Evolutionary conservation across 2,888 invertebrate species (phyloP), one percentile per base, ranked within the genome.

Genomic region (Protodeltote pygarga): DNA sequence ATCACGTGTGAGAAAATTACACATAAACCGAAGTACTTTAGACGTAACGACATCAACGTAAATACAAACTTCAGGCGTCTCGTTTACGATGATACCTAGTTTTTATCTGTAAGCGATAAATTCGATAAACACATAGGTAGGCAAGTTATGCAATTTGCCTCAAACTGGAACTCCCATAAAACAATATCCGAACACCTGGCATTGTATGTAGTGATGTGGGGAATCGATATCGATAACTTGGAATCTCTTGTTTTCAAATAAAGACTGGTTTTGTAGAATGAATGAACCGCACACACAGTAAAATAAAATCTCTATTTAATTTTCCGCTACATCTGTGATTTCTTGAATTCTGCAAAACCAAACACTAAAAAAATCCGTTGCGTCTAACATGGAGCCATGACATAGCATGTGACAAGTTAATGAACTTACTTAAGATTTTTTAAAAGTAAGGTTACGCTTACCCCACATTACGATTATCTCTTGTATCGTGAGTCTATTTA

Each of bases 111-210:
- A 21, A 23, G 13, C 20, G 13, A 17, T 51, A 37, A 31, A 17
- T 48, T 62, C 55, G 42, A 60, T 65, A 63, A 63, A 62, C 62
- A 55, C 52, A 45, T 51, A 42, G 49, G 40, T 41, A 40, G 45
- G 51, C 35, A 70, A 72, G 57, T 70, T 65, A 38, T 51, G 50
- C 58, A 63, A 62, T 73, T 60, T 46, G 24, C 47, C 63, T 65
- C 50, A 60, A 63, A 67, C 54, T 61, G 46, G 60, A 53, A 74
- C 63, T 65, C 45, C 57, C 59, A 69, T 79, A 77, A 75, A 78
- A 71, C 68, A 68, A 71, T 70, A 73, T 75, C 60, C 62, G 60
- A 48, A 45, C 77, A 78, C 74, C 77, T 78, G 73, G 52, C 47
- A 27, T 39, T 45, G 23, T 33, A 20, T 31, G 11, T 54, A 63